Evolutionary conservation across 2,797 vertebrate genomes (phyloP), one percentile per base, ranked within the genome.

Genomic region (Pipistrellus pygmaeus): DNA sequence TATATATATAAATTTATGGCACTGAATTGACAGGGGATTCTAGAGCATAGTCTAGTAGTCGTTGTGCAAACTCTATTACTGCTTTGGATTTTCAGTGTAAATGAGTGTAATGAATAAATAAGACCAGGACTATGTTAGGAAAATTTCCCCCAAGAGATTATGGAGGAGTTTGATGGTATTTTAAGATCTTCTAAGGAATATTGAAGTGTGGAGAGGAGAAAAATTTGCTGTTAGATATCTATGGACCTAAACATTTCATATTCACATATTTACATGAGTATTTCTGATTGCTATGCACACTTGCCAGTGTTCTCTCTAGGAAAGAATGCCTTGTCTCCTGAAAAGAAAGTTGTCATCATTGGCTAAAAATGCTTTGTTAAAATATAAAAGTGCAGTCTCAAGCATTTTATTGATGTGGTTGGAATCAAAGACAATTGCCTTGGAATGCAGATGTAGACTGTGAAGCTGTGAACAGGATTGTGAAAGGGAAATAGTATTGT

Each of bases 111-210:
- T 35, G 30, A 32, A 21, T 87, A 86, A 75, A 68, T 75, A 87
- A 85, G 48, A 92, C 11, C 20, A 84, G 55, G 15, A 62, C 30
- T 92, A 64, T 48, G 21, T 89, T 38, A 86, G n/a, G 9, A 62
- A 80, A 41, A 89, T 25, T 93, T 93, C 20, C 85, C 38, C 38
- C 18, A 82, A 87, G 77, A 69, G 41, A 64, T 81, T 23, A 51
- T 68, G n/a, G 57, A 14, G 25, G 27, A 23, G 85, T 95, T 80
- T 41, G 18, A 55, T 66, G n/a, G 15, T 73, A 21, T 91, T 76
- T 88, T 87, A 83, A 90, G 32, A 84, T 90, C n/a, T 91, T 91
- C 44, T 64, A 81, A 66, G 71, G 81, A 68, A 73, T 18, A 60
- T n/a, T 62, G 38, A 64, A 82, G 23, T 82, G 13, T 30, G 46